Conservation (phyloP, 1,140 invertebrate species). For the Sinonovacula constricta region DNA sequence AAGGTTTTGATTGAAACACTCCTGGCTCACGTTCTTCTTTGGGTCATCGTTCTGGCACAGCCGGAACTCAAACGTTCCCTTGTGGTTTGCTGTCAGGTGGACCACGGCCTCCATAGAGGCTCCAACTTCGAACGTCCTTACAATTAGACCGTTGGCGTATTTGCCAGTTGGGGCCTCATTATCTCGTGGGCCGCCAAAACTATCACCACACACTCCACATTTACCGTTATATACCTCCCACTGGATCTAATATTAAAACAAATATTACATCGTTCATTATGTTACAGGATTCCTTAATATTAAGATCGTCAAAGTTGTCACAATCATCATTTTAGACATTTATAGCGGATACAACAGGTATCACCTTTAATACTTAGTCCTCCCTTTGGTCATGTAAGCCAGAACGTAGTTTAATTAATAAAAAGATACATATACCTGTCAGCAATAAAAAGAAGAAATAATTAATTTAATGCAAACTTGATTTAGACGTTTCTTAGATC, state of each 20-base stretch:
- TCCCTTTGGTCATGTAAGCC: too few relatives aligned
- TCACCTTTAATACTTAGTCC: too few relatives aligned
- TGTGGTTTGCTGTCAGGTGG: conserved; percentile 57
- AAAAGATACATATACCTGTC: neutral
- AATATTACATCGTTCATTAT: neutral
- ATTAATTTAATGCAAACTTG: neutral
- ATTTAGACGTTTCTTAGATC: neutral
- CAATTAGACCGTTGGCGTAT: conserved; percentile 50
- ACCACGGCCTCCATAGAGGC: conserved; percentile 65
- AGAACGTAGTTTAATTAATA: neutral
- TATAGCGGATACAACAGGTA: too few relatives aligned
- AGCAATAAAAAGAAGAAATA: neutral
- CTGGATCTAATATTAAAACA: neutral
- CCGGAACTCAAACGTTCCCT: conserved; percentile 58
- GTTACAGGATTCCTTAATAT: neutral
- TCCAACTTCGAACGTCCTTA: conserved; percentile 49
- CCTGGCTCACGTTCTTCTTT: conserved; percentile 46
- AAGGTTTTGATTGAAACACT: conserved; percentile 54
- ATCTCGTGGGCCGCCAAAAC: conserved; percentile 87
- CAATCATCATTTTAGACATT: neutral
- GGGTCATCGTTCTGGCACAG: conserved; percentile 72
- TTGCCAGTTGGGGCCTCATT: conserved; percentile 88
- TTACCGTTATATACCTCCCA: conserved; percentile 83
- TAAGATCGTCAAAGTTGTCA: neutral
- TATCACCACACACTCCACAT: conserved; percentile 93